Evolutionary conservation across 2,888 invertebrate species (phyloP), one percentile per base, ranked within the genome.

Genomic region (Deilephila porcellus): DNA sequence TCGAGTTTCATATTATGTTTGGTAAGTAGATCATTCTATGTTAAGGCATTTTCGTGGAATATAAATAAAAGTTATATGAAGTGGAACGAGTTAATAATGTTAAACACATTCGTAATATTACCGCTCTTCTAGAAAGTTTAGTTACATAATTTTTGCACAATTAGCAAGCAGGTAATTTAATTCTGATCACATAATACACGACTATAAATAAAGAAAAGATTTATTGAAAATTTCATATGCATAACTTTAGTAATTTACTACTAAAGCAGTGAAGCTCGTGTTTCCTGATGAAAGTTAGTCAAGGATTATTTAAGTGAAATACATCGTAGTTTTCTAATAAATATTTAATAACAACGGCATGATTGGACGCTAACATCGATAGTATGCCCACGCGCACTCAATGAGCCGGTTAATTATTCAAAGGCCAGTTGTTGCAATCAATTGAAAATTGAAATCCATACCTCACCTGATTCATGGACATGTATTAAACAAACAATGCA

Each of bases 381-480:
- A 56, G 34, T 34, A 56, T 60, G 71, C 71, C 29, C 34, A 29
- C 8, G 56, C 71, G 53, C 70, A 34, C 64, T 37, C 64, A 64
- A 64, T 45, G 64, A 45, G 64, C 20, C 64, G 25, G 11, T 67
- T 67, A 67, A 67, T 74, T 70, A 71, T 73, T 74, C 73, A 11
- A 20, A 67, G 64, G 45, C 64, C 64, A 45, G 64, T 25, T 17
- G 45, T 45, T 64, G 45, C 76, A 60, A 78, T 78, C 74, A 74
- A 80, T 76, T 78, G 64, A 77, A 79, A 79, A 76, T 77, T 79
- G 79, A 78, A 79, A 82, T 76, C 64, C 74, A 83, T 71, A 78
- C 83, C 76, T 75, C 74, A 77, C 64, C 52, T 75, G 60, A 71
- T 52, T 71, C 73, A 71, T 75, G 67, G 71, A 70, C n/a, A n/a